Conservation (phyloP, 2,888 invertebrate genomes). For the Polydesmus complanatus region DNA sequence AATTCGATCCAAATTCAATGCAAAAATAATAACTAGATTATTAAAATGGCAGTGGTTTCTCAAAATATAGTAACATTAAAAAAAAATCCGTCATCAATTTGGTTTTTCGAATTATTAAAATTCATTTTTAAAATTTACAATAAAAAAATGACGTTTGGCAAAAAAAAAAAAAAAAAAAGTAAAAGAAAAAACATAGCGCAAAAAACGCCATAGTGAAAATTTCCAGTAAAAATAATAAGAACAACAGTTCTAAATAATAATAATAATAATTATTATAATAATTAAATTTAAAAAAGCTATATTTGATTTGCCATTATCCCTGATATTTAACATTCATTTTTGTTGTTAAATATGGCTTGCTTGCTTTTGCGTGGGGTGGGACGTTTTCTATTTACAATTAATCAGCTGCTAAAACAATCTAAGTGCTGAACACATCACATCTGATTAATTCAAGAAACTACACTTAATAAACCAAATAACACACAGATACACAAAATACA, state of each 20-base stretch:
- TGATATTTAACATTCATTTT: neutral
- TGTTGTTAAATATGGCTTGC: no score
- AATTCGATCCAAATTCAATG: neutral
- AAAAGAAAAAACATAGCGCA: no score
- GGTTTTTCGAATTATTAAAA: neutral
- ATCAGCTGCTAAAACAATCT: neutral
- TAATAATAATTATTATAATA: neutral
- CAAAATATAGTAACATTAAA: neutral
- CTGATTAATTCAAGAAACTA: neutral
- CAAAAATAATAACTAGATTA: neutral
- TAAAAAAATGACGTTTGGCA: no score
- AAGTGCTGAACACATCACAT: neutral
- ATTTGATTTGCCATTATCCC: neutral
- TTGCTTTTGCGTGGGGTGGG: no score
- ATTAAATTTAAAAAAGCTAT: neutral
- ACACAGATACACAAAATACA: neutral
- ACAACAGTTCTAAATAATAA: neutral
- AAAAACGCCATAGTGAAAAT: neutral
- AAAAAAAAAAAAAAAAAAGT: no score
- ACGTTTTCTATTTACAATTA: no score
- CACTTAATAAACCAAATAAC: neutral
- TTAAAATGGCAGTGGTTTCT: neutral
- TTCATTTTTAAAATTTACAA: no score
- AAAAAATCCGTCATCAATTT: neutral
- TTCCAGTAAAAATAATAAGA: neutral